Base-by-base conservation (phyloP, 1,140 invertebrate genomes). In the Rhagoletis zephyria region DNA sequence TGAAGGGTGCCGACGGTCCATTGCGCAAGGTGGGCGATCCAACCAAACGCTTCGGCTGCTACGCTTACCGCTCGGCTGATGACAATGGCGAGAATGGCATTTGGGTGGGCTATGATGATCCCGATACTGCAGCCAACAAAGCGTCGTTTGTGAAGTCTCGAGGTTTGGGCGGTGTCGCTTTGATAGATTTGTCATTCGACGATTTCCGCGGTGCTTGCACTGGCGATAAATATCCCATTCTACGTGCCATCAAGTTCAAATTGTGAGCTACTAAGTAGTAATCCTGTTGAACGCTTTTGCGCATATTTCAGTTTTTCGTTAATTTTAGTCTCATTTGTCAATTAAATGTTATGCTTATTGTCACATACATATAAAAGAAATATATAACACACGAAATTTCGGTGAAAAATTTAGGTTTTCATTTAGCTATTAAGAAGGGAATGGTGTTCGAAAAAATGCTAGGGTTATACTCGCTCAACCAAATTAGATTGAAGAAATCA, bases 21-120 rank as follows among this genome's bases (percentile, higher is more conserved):
- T 90, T 97, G 1, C 95, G 96, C 87, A 95, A 96, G 90, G 95
- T 96, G 42, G 94, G 95, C 7, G 96, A 97, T 90, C 95, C 96
- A 0, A 96, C 95, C 77, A 96, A 96, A 90, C 95, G 96, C 88
- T 96, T 96, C 85, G 96, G 96, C 60, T 95, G 95, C 67, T 97
- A 97, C 89, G 96, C 96, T 1, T 97, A 95, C 93, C 94, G 96
- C 89, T 90, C 95, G 0, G 95, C 96, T 88, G 95, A 96, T 87
- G 94, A 95, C n/a, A 95, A 93, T 56, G 95, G 94, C 7, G 94
- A 96, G 12, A 95, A 95, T 6, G 96, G 97, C 14, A 94, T 98
- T 74, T 99, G 98, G 98, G 96, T 98, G 0, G 96, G 96, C 61
- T 98, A 97, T 91, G 98, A 99, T 90, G 97, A 98, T 92, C 95